Percentiles rank a stretch among this genome's conserved stretches.
Conservation (phyloP, 1,140 invertebrate species). For the Popillia japonica region DNA sequence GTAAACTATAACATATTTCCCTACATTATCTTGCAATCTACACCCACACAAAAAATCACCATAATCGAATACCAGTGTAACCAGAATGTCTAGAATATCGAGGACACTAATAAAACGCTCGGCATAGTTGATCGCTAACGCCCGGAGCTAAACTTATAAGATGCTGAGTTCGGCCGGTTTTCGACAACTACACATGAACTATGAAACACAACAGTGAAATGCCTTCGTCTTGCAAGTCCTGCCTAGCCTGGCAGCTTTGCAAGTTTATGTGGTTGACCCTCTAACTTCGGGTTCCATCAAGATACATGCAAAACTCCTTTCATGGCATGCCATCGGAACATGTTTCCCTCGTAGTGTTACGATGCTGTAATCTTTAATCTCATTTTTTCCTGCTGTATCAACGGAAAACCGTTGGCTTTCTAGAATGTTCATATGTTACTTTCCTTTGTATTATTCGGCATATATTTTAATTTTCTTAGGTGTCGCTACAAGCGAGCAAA, state of each 20-base stretch:
- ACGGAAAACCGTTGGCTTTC: neutral
- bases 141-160: slow-evolving; percentile 45
- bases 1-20: neutral
- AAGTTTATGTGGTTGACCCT: slow-evolving; percentile 62
- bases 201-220: slow-evolving; percentile 46
- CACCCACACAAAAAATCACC: neutral
- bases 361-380: slow-evolving; percentile 13
- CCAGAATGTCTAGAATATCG: slow-evolving; percentile 22
- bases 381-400: neutral
- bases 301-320: slow-evolving; percentile 58
- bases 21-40: neutral
- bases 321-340: slow-evolving; percentile 44
- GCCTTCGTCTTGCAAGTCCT: slow-evolving; percentile 55
- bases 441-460: no score
- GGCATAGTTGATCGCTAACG: slow-evolving; percentile 56
- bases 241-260: slow-evolving; percentile 57
- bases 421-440: no score
- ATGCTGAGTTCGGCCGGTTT: slow-evolving; percentile 42
- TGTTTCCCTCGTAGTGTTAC: slow-evolving; percentile 11
- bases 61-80: slow-evolving; percentile 15
- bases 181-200: slow-evolving; percentile 14
- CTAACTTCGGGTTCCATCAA: slow-evolving; percentile 55
- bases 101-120: slow-evolving; percentile 57
- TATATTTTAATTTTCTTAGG: no score
- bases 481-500: no score